A percentile compares a stretch with the other conserved stretches of the same genome.
Evolutionary conservation across 2,113 vertebrate species (phyloP).

Genomic region (Melospiza melodia): DNA sequence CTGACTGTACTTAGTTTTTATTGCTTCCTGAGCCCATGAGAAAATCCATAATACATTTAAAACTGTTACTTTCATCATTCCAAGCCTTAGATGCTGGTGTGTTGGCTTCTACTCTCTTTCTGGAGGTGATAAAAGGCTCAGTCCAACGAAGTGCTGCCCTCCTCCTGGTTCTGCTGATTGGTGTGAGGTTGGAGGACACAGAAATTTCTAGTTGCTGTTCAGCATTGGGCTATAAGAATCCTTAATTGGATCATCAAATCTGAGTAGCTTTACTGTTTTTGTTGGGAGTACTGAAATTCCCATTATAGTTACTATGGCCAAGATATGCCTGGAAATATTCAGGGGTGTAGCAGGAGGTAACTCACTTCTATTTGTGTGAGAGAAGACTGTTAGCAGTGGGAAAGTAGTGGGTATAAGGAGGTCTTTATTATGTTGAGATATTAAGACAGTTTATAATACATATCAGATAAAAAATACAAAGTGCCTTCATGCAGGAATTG

Average conservation of each 20-base stretch:
- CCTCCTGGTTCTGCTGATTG: background rate
- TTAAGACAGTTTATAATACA: background rate
- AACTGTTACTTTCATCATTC: slow-evolving; percentile 31
- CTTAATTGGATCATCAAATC: background rate
- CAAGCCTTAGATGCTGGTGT: background rate
- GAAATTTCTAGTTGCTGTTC: background rate
- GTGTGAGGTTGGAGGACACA: background rate
- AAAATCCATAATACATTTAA: slow-evolving; percentile 21
- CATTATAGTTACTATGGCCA: background rate
- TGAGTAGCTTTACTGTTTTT: background rate
- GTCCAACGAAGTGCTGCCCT: background rate
- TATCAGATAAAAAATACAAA: background rate
- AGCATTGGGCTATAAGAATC: background rate
- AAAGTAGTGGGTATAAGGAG: background rate
- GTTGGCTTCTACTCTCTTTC: background rate
- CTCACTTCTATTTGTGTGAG: background rate
- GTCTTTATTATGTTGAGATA: background rate
- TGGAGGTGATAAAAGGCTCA: background rate
- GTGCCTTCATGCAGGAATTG: background rate
- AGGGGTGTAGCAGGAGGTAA: background rate
- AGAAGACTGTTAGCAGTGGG: background rate
- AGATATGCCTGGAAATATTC: background rate
- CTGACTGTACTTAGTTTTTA: slow-evolving; percentile 44
- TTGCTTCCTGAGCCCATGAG: slow-evolving; percentile 54
- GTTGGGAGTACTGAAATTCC: background rate